A percentile compares a stretch with the other conserved stretches of the same genome.
Conservation (phyloP, 2,113 vertebrate species). For the Emydura subglobosa region DNA sequence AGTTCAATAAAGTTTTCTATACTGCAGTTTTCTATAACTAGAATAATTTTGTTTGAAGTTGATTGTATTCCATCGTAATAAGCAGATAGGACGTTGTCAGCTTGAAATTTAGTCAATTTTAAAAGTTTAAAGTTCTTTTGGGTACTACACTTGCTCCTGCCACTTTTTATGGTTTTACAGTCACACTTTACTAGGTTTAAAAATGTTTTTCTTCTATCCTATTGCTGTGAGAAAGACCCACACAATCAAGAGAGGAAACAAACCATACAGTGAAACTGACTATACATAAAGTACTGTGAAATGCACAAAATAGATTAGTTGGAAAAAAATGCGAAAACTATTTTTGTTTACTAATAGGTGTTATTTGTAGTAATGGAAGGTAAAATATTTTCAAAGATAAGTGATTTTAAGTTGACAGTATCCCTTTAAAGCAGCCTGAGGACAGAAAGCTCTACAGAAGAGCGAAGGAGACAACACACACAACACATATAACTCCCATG, state of each 20-base stretch:
- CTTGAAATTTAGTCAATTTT: neutral
- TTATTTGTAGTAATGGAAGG: neutral
- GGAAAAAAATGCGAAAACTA: neutral
- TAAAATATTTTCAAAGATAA: fast-evolving
- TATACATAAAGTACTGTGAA: neutral
- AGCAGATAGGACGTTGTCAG: neutral
- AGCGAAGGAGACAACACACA: neutral
- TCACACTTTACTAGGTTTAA: neutral
- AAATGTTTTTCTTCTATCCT: neutral
- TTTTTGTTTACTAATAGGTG: neutral
- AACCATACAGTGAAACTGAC: neutral
- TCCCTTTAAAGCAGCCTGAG: neutral
- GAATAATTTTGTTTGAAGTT: neutral
- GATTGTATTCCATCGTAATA: neutral
- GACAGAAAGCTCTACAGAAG: neutral
- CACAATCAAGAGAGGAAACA: neutral
- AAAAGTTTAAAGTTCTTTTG: neutral
- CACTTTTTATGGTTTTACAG: neutral
- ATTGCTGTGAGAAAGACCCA: neutral
- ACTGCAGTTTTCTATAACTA: neutral
- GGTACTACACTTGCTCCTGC: neutral
- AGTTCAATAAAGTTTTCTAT: neutral
- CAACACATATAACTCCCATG: neutral
- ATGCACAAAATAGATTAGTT: neutral
- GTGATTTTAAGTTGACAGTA: neutral